Conservation (phyloP, 37 sponge, comb jelly and placozoan genomes). For the Corticium candelabrum region DNA sequence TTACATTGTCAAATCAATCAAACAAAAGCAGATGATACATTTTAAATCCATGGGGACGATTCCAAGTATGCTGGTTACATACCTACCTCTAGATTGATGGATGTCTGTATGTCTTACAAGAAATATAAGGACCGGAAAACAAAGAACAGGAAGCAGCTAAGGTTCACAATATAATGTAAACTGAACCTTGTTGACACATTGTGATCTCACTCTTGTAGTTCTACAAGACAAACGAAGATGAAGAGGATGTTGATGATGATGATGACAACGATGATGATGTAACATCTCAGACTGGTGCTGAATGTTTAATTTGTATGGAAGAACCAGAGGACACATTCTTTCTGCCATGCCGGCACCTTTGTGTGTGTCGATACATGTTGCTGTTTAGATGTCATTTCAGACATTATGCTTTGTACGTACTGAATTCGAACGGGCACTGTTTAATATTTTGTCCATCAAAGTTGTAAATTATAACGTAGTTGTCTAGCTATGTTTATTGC, state of each 20-base stretch:
- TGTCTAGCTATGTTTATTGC: too few species aligned
- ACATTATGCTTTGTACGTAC: too few species aligned
- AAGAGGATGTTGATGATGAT: slow-evolving; percentile 27
- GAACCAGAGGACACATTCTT: slow-evolving; percentile 65
- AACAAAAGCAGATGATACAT: slow-evolving; percentile 22
- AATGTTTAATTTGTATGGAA: slow-evolving; percentile 77
- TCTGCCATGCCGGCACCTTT: slow-evolving; percentile 76
- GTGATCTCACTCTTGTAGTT: neutral
- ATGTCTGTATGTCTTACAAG: slow-evolving; percentile 61
- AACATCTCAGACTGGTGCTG: slow-evolving; percentile 28
- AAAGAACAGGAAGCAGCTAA: slow-evolving; percentile 29
- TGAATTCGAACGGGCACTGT: too few species aligned
- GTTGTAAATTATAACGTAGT: too few species aligned
- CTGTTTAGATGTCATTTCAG: too few species aligned
- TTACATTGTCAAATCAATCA: slow-evolving; percentile 6
- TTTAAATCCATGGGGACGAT: neutral
- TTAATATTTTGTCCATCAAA: too few species aligned
- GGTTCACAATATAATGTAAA: neutral
- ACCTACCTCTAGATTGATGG: slow-evolving; percentile 32
- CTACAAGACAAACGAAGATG: neutral
- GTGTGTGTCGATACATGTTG: too few species aligned
- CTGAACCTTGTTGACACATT: neutral
- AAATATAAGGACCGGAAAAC: slow-evolving; percentile 83
- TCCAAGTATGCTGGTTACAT: neutral
- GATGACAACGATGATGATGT: slow-evolving; percentile 35